Percentiles rank a stretch among this genome's conserved stretches.
Conservation (phyloP, 2,888 invertebrate species). For the Sinodicranocentrus sp. region DNA sequence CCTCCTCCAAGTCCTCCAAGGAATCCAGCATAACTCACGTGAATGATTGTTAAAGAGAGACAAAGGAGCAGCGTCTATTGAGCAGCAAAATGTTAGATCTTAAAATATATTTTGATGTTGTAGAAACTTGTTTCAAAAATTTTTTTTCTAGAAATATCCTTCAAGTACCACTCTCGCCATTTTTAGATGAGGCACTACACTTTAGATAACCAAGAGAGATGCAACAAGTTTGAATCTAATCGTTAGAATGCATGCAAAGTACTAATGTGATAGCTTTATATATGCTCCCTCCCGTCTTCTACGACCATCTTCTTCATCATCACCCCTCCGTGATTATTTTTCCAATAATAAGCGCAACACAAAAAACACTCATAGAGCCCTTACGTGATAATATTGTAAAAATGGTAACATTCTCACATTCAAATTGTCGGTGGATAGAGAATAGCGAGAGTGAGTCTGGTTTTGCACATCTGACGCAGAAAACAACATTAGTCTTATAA, state of each 20-base stretch:
- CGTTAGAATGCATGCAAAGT: slow-evolving; percentile 55
- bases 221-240: slow-evolving; percentile 32
- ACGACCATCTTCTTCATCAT: slow-evolving; percentile 37
- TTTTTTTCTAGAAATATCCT: slow-evolving; percentile 2
- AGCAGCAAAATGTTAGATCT: slow-evolving; percentile 25
- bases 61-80: slow-evolving; percentile 60
- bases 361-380: slow-evolving; percentile 10
- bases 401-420: slow-evolving; percentile 45
- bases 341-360: too few species aligned
- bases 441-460: background rate
- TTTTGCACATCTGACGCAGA: slow-evolving; percentile 41
- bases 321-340: slow-evolving; percentile 57
- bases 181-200: slow-evolving; percentile 23
- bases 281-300: slow-evolving; percentile 64
- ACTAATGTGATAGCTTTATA: slow-evolving; percentile 54
- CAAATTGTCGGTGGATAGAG: background rate
- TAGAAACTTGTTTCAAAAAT: background rate
- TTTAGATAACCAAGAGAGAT: slow-evolving; percentile 16
- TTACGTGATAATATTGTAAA: slow-evolving; percentile 30
- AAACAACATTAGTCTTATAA: slow-evolving; percentile 19
- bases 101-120: background rate
- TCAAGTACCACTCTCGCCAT: slow-evolving; percentile 71
- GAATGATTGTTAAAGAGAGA: slow-evolving; percentile 63
- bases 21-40: slow-evolving; percentile 43
- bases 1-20: slow-evolving; percentile 55